Base-by-base conservation (phyloP, 2,797 vertebrate genomes). In the Acanthurus tractus region DNA sequence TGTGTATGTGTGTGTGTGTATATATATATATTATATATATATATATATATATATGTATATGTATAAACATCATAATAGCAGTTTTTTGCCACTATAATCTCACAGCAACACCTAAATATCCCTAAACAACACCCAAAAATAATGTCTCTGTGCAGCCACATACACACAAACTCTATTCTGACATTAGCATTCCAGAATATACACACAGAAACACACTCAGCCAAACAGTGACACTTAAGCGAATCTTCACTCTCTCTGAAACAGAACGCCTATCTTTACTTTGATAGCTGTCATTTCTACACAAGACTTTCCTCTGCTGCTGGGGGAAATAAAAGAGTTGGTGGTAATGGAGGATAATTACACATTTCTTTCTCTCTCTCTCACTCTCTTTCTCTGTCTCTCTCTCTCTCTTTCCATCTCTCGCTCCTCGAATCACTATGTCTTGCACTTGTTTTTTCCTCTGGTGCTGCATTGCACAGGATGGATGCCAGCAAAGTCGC, bases 301-400 rank as follows among this genome's bases (percentile, higher is more conserved):
- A 96, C 64, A 89, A 95, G 95, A 95, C 95, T 96, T 93, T 95
- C 93, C 96, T 96, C 95, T 93, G 92, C 94, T 95, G 95, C 96
- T 86, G 80, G 95, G 95, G 96, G 94, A 95, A 96, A 97, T 96
- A 96, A 90, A 96, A 95, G 95, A 96, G 94, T 94, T 96, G 94
- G 94, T 96, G 96, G 96, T 97, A 97, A 98, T 97, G 96, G 96
- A 96, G 94, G 96, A 97, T 98, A 98, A 98, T 98, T 98, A 97
- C 96, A 86, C 76, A 63, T 79, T 63, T 82, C 82, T 81, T 69
- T 59, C 65, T 54, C 63, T 69, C 82, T 74, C 68, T 53, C 56
- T 46, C 45, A 15, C 44, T 46, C 45, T 46, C 45, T 66, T 48
- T 69, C 20, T 59, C 63, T 63, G n/a, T 46, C 44, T 46, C 45